These are phyloP conservation scores for Protobothrops flavoviridis DNA, from an alignment of 2,113 vertebrate genomes.

Conservation along the genomic window DNA sequence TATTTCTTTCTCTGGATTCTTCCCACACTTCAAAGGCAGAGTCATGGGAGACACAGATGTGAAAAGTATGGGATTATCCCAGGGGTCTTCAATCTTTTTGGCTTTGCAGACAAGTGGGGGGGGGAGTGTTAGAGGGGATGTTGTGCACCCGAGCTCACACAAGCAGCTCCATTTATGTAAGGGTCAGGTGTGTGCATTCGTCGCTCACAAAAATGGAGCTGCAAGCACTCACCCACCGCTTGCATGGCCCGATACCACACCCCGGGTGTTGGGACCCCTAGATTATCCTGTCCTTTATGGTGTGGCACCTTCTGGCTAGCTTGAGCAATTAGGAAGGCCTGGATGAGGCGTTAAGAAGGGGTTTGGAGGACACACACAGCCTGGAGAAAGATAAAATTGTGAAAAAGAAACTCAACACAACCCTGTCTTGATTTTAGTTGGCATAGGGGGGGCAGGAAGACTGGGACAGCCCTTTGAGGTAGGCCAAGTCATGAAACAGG, in stretches of 20 bases:
- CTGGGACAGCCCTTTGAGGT: too few species aligned
- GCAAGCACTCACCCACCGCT: fast-evolving
- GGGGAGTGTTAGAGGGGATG: too few species aligned
- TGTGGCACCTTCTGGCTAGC: background rate
- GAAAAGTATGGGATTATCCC: background rate
- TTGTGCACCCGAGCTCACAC: fast-evolving
- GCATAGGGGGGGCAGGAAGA: too few species aligned
- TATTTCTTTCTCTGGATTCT: too few species aligned
- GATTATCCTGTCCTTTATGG: background rate
- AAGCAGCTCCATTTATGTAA: background rate
- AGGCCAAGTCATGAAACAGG: too few species aligned
- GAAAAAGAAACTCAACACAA: background rate
- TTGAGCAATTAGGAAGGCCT: background rate
- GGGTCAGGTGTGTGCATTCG: background rate
- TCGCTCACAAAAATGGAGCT: too few species aligned
- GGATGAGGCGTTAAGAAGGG: background rate
- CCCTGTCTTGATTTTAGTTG: background rate
- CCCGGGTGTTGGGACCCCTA: fast-evolving
- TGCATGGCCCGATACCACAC: background rate
- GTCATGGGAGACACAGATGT: background rate
- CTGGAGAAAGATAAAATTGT: background rate
- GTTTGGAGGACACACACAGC: background rate
- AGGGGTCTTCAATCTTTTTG: background rate
- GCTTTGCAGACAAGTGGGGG: fast-evolving
- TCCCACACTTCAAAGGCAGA: too few species aligned